phyloP scores from a whole-genome alignment of 2,797 vertebrate species.

The Sparus aurata region DNA sequence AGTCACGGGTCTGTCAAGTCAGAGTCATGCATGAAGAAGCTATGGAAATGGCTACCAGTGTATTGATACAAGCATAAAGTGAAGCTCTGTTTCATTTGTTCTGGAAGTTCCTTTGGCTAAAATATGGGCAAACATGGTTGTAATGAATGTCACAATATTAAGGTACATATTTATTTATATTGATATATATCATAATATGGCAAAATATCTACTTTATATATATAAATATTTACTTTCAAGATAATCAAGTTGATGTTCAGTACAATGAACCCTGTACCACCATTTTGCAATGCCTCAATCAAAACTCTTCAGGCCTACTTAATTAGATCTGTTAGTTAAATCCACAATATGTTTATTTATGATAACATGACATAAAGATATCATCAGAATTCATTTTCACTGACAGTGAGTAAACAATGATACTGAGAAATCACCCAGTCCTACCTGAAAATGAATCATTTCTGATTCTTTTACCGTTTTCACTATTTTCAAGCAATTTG shows the following conservation, averaged over 20 bases:
- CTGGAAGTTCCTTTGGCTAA: constrained; percentile 16
- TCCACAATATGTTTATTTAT: no score
- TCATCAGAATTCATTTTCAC: neutral
- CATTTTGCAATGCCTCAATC: neutral
- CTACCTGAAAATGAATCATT: neutral
- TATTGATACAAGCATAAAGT: constrained; percentile 24
- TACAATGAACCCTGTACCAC: neutral
- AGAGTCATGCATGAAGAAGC: constrained; percentile 31
- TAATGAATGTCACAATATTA: constrained; percentile 1
- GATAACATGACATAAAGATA: neutral
- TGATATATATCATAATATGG: neutral
- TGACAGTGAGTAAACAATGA: neutral
- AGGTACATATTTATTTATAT: neutral
- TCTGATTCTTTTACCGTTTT: neutral
- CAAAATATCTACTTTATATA: neutral
- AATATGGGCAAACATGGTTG: neutral
- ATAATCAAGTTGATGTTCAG: constrained; percentile 1
- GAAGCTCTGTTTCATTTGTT: constrained; percentile 26
- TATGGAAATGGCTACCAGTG: constrained; percentile 7
- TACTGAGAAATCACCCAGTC: neutral
- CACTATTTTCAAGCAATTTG: neutral
- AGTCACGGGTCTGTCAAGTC: constrained; percentile 50
- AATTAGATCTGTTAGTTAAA: no score
- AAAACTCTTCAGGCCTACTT: neutral
- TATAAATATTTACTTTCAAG: neutral